Evolutionary conservation across 2,797 vertebrate species (phyloP).

Genomic region (Distichodus sexfasciatus): DNA sequence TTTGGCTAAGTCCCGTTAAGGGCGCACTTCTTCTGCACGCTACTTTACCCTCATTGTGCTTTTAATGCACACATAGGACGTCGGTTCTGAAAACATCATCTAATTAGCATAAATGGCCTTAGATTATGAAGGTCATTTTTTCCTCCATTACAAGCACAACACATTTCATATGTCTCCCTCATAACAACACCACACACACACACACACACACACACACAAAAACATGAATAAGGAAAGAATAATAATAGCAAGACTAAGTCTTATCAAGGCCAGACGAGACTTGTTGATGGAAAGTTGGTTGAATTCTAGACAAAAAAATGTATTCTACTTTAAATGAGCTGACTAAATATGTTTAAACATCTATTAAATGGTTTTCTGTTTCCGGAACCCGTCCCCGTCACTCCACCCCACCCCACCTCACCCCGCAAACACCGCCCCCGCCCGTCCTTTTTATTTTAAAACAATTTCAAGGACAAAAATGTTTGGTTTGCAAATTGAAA

Average conservation of each 20-base stretch:
- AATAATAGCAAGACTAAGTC: conserved; percentile 39
- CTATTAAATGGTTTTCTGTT: background rate
- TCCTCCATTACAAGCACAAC: conserved; percentile 67
- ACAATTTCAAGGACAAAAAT: too few relatives aligned
- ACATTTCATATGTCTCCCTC: conserved; percentile 52
- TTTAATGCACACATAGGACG: conserved; percentile 90
- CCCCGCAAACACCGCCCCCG: too few relatives aligned
- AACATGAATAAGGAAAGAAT: conserved; percentile 50
- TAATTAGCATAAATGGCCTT: conserved; percentile 95
- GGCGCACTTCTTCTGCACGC: conserved; percentile 80
- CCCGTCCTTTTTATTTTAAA: too few relatives aligned
- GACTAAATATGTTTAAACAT: conserved; percentile 3
- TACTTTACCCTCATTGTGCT: conserved; percentile 79
- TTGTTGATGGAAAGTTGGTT: conserved; percentile 39
- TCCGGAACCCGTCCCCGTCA: too few relatives aligned
- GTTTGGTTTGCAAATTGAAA: too few relatives aligned
- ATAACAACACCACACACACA: too few relatives aligned
- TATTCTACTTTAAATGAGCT: conserved; percentile 1
- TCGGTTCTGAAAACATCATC: conserved; percentile 84
- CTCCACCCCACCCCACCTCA: too few relatives aligned
- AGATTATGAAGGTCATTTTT: conserved; percentile 74
- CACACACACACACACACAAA: too few relatives aligned
- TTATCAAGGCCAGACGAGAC: conserved; percentile 41
- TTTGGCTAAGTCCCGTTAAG: conserved; percentile 85
- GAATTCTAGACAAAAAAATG: conserved; percentile 30